Base-by-base conservation (phyloP, 2,888 invertebrate species). In the Drosophila borborema region DNA sequence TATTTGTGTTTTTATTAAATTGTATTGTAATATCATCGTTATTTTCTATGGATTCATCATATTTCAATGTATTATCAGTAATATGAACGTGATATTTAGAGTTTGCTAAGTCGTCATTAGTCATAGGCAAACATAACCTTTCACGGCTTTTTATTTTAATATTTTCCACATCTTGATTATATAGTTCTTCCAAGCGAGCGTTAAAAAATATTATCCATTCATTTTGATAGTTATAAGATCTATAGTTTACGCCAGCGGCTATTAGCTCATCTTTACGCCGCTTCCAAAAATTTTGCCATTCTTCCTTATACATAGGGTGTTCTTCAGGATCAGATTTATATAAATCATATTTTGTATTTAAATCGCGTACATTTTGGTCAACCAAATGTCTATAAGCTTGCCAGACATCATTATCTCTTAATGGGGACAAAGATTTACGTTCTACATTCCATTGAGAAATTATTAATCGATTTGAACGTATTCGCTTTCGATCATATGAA, bases 231-330 rank as follows among this genome's bases (percentile, higher is more conserved):
- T 98, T 97, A 90, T 97, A 95, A 65, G 95, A 95, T 10, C 95
- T 94, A 8, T 96, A 95, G 90, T 97, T 96, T 49, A 90, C 77
- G 10, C 92, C 92, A 56, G 88, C 82, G n/a, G 81, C 77, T 38
- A 89, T 77, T 51, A 97, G 93, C 91, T 97, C 96, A 91, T 96
- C 96, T 91, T 96, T 97, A 2, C 97, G 95, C 34, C 94, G 94
- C 89, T 97, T 97, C 97, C 97, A 97, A 92, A 97, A 97, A 90
- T 95, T 96, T 91, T 97, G 96, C 98, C 97, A 98, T 91, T 98
- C 97, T 53, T 96, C 96, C 0, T 96, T 96, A 91, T 97, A 97
- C 9, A 95, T 94, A 0, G 97, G 97, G 93, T 97, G 97, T 77
- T 96, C 96, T 91, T 97, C 97, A 0, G 97, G 97, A 90, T 97